Base-by-base conservation (phyloP, 2,888 invertebrate genomes). In the Cheilosia vulpina region DNA sequence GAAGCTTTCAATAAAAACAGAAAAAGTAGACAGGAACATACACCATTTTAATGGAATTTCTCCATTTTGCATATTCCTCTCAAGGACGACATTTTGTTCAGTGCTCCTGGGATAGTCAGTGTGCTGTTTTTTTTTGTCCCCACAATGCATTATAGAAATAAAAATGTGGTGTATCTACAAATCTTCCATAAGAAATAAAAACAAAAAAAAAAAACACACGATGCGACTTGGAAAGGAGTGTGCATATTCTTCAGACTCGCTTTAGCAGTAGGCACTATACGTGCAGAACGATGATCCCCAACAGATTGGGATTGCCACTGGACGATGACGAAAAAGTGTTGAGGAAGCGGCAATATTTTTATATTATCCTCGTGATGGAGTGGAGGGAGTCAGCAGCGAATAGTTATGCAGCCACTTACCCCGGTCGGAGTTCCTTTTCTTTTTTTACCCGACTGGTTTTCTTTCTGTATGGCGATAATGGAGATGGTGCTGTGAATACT, bases 11-110 rank as follows among this genome's bases (percentile, higher is more conserved):
- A 47, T 17, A 47, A 24, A 43, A 45, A 21, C 27, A 27, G 27
- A 27, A 27, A 27, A 27, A 27, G 27, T 6, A 27, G 6, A 27
- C 7, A 27, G 27, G 41, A 41, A 21, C n/a, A 11, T 41, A 34
- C 19, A 66, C 21, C 24, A 52, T 66, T 66, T 66, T 66, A 55
- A 68, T 55, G 68, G 55, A 68, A 68, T 68, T 38, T 45, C 45
- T 45, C 6, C 45, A 57, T 57, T 69, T 69, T 57, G 31, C 45
- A 57, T 69, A 45, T 47, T 31, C 31, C 34, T 9, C 34, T 31
- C 68, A 69, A 69, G 68, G 68, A 69, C 55, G 17, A 27, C 27
- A 27, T 27, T 27, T 6, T 27, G 27, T 2, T 27, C 31, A 9
- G 31, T 9, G 31, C 31, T 31, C 9, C 31, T 31, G 7, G 31